A percentile compares a stretch with the other conserved stretches of the same genome.
phyloP scores from a whole-genome alignment of 2,888 invertebrate species.

The Erebia palarica region DNA sequence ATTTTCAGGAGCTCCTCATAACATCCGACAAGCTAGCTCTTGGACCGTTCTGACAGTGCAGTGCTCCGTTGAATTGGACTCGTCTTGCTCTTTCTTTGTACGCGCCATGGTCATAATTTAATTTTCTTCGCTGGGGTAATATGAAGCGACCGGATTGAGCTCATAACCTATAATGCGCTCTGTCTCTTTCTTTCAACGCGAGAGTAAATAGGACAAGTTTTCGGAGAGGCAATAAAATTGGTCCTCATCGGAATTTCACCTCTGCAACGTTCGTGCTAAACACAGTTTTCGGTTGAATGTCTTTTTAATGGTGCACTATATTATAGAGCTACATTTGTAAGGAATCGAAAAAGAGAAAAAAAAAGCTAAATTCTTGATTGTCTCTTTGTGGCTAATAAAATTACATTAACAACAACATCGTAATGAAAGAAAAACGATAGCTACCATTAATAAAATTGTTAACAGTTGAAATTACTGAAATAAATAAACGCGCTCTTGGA shows the following conservation, averaged over 20 bases:
- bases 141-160: conserved; percentile 74
- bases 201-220: conserved; percentile 52
- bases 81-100: conserved; percentile 71
- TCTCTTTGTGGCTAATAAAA: conserved; percentile 3
- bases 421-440: neutral
- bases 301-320: conserved; percentile 65
- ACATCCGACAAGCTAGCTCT: neutral
- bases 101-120: conserved; percentile 72
- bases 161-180: conserved; percentile 77
- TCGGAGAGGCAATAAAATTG: conserved; percentile 53
- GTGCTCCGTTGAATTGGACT: conserved; percentile 38
- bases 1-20: neutral
- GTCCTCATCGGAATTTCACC: conserved; percentile 61
- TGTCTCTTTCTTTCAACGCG: conserved; percentile 51
- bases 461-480: neutral
- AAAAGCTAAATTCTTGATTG: neutral
- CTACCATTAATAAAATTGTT: neutral
- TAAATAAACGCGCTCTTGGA: no score
- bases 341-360: neutral
- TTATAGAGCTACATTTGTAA: conserved; percentile 33
- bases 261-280: conserved; percentile 54
- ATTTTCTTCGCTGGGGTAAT: conserved; percentile 72
- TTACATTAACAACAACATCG: neutral
- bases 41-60: neutral
- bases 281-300: conserved; percentile 57